Evolutionary conservation across 2,113 vertebrate genomes (phyloP).

Genomic region (Oryzias celebensis): DNA sequence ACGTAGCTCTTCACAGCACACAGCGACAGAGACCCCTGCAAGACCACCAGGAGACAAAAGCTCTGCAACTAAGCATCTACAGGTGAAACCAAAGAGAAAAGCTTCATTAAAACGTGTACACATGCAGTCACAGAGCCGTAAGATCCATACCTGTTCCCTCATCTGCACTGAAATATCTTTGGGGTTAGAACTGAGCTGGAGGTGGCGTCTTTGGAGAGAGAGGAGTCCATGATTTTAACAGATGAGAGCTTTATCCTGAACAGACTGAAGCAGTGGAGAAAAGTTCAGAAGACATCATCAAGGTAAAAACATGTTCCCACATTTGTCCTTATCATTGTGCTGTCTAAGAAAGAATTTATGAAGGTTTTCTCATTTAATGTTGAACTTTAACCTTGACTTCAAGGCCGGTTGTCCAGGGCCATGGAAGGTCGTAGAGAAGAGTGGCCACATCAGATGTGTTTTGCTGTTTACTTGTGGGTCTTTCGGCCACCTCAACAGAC

Average conservation of each 20-base stretch:
- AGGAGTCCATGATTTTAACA: constrained; percentile 84
- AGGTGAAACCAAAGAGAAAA: constrained; percentile 70
- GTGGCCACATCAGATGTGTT: no score
- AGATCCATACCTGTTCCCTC: no score
- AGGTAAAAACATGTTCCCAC: constrained; percentile 72
- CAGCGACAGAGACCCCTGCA: constrained; percentile 64
- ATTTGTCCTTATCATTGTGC: no score
- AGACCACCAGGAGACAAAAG: constrained; percentile 78
- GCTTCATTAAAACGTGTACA: no score
- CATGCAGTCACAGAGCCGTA: no score
- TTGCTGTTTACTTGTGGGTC: no score
- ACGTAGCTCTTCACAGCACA: constrained; percentile 28
- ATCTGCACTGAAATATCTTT: neutral
- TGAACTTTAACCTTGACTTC: no score
- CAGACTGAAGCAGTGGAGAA: constrained; percentile 86
- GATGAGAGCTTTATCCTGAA: constrained; percentile 87
- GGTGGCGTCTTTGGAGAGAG: constrained; percentile 84
- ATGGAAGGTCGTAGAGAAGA: no score
- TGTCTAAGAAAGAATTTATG: no score
- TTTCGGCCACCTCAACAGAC: no score
- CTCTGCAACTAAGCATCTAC: constrained; percentile 83
- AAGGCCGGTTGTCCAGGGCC: no score
- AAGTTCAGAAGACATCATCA: constrained; percentile 87
- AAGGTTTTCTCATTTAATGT: no score
- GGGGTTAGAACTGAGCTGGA: constrained; percentile 84